Percentiles rank a stretch among this genome's conserved stretches.
phyloP scores from a whole-genome alignment of 35 echinoderm and acorn worm species.

The Apostichopus californicus region DNA sequence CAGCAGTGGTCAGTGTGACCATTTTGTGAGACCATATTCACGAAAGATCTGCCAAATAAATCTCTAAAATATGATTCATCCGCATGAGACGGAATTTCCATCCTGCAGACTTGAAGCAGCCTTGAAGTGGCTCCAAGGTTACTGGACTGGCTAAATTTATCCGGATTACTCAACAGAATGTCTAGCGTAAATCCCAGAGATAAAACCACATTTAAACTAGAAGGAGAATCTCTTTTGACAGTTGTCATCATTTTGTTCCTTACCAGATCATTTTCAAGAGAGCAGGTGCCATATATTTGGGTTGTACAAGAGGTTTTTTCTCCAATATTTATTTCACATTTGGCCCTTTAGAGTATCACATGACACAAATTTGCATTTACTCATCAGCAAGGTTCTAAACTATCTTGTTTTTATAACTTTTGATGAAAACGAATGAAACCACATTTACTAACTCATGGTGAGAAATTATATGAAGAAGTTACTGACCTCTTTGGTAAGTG shows the following conservation, averaged over 20 bases:
- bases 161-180: conserved; percentile 34
- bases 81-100: neutral
- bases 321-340: conserved; percentile 39
- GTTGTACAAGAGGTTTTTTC: neutral
- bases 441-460: neutral
- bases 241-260: conserved; percentile 31
- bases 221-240: conserved; percentile 22
- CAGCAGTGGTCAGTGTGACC: neutral
- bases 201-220: neutral
- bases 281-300: conserved; percentile 27
- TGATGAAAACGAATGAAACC: conserved; percentile 5
- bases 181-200: neutral
- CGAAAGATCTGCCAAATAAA: conserved; percentile 1
- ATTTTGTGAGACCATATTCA: neutral
- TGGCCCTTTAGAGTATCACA: conserved; percentile 35
- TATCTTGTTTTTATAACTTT: neutral
- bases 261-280: conserved; percentile 26
- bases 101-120: neutral
- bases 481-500: neutral
- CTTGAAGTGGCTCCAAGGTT: conserved; percentile 47
- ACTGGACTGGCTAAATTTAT: conserved; percentile 10
- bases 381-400: neutral
- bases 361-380: conserved; percentile 40
- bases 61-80: conserved; percentile 47
- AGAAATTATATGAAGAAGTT: conserved; percentile 18